Evolutionary conservation across 2,797 vertebrate species (phyloP), one percentile per base, ranked within the genome.

Genomic region (Limosa lapponica): DNA sequence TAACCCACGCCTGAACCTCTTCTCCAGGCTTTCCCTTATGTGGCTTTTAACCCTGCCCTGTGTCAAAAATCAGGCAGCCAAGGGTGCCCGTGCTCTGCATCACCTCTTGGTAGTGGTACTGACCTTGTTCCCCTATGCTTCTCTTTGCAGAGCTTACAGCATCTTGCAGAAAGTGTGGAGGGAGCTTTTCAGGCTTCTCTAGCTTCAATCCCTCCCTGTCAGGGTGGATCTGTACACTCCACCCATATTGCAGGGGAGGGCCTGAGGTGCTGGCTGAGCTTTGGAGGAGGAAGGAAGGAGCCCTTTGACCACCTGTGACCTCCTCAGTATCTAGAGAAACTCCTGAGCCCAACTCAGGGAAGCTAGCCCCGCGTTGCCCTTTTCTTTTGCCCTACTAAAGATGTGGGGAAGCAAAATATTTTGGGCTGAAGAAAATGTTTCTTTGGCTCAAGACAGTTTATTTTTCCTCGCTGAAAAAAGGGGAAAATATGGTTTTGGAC

Each of bases 121-220:
- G 28, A 36, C 23, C 67, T 86, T 58, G 25, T 25, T 88, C 5
- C 10, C 14, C 20, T 15, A 22, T 27, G 27, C 6, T 2, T 30
- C 23, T 77, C 55, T 69, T 73, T 4, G 1, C 8, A 70, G 55
- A 86, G 12, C 8, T 79, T 61, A 72, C 6, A 27, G 23, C 6
- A 10, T 13, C 15, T 44, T 44, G 13, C 39, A 80, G 51, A 73
- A 70, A 22, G 61, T 4, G 8, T 28, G 36, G 32, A 36, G 43
- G 28, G 18, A 32, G 10, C 13, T 65, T 88, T 94, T 64, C 27
- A 30, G 34, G 55, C 25, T 69, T 62, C 27, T 75, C 19, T 5
- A 4, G 32, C 19, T 82, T 0, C 0, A 78, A 30, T 87, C 43
- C 61, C 36, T 51, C 11, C 0, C 13, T 77, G 15, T 22, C 0